Conservation (phyloP, 2,797 vertebrate species). For the Novumbra hubbsi region DNA sequence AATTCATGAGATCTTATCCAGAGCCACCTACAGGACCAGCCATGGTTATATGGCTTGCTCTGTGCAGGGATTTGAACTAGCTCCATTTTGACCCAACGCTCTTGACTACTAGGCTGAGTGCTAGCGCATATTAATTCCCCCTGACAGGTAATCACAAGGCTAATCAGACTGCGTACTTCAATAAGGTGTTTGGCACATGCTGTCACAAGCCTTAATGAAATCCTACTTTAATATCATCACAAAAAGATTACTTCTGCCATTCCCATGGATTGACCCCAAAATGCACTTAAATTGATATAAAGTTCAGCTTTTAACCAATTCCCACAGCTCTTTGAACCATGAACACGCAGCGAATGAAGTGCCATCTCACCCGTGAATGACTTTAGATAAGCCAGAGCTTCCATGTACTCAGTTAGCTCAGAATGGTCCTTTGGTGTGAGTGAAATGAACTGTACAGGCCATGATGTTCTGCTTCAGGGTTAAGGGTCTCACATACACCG, state of each 20-base stretch:
- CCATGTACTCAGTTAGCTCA: background rate
- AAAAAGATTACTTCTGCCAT: background rate
- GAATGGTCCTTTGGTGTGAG: constrained; percentile 4
- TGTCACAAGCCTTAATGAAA: background rate
- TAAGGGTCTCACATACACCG: background rate
- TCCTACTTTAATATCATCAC: background rate
- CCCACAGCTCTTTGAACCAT: constrained; percentile 1
- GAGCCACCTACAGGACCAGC: no score
- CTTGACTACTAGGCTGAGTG: no score
- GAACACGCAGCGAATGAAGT: background rate
- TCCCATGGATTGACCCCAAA: background rate
- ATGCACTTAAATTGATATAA: background rate
- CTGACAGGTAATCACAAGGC: background rate
- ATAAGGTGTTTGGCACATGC: background rate
- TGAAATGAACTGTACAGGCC: background rate
- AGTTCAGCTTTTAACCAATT: constrained; percentile 1
- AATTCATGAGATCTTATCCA: no score
- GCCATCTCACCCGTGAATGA: background rate
- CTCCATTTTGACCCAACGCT: no score
- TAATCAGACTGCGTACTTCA: background rate
- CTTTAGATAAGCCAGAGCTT: background rate
- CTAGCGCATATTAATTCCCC: background rate
- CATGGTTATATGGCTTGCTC: no score
- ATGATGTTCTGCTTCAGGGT: background rate
- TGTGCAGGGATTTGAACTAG: no score